Conservation (phyloP, 1,140 invertebrate genomes). For the Drosophila funebris region DNA sequence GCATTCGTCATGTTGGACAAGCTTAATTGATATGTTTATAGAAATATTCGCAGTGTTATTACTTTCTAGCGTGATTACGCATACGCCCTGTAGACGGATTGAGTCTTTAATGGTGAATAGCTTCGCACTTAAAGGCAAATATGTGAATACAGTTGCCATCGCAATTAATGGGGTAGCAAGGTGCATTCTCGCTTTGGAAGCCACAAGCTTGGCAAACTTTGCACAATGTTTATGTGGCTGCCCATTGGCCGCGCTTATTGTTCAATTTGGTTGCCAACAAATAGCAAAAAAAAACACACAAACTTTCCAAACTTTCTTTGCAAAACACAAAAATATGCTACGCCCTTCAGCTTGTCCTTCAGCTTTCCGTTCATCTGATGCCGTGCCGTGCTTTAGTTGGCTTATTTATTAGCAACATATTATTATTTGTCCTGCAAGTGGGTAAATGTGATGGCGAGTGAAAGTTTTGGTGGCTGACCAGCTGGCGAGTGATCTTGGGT, state of each 20-base stretch:
- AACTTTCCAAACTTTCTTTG: slow-evolving; percentile 58
- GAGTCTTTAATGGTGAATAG: not conserved
- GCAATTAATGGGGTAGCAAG: slow-evolving; percentile 27
- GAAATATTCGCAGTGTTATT: not conserved
- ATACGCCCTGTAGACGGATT: not conserved
- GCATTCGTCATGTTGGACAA: slow-evolving; percentile 31
- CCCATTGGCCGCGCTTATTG: slow-evolving; percentile 26
- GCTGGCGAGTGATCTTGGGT: slow-evolving; percentile 21
- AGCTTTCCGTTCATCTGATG: slow-evolving; percentile 12
- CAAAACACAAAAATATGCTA: slow-evolving; percentile 37
- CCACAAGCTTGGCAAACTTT: slow-evolving; percentile 38
- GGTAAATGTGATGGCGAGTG: slow-evolving; percentile 21
- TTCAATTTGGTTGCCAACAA: slow-evolving; percentile 58
- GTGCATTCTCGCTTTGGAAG: slow-evolving; percentile 23
- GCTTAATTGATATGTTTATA: not conserved
- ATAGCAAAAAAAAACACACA: slow-evolving; percentile 24
- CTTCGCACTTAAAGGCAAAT: not conserved
- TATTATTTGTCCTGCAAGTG: slow-evolving; percentile 45
- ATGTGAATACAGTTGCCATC: not conserved
- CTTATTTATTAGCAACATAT: slow-evolving; percentile 79
- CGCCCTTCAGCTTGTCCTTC: slow-evolving; percentile 4
- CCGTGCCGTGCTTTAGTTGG: slow-evolving; percentile 4
- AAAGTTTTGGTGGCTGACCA: slow-evolving; percentile 40
- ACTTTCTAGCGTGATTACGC: not conserved
- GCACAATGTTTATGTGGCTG: slow-evolving; percentile 42